A percentile compares a stretch with the other conserved stretches of the same genome.
Conservation (phyloP, 2,888 invertebrate species). For the Lathronympha strigana region DNA sequence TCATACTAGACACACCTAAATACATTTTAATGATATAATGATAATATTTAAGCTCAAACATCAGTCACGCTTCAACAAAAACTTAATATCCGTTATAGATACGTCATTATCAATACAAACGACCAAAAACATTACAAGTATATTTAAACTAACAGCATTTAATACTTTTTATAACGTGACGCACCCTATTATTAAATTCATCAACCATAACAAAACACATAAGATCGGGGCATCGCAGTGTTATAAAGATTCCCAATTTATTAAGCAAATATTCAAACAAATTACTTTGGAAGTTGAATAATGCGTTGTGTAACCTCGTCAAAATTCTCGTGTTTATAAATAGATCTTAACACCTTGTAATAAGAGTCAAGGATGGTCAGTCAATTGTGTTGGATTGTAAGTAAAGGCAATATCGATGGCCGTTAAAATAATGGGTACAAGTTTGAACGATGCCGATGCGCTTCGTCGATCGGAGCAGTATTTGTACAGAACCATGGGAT, state of each 20-base stretch:
- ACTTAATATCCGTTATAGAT: constrained; percentile 41
- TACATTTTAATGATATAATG: constrained; percentile 41
- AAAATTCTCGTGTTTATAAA: too few species aligned
- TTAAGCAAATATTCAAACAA: constrained; percentile 77
- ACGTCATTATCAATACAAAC: constrained; percentile 28
- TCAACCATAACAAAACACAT: constrained; percentile 51
- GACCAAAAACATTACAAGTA: constrained; percentile 20
- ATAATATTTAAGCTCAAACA: constrained; percentile 35
- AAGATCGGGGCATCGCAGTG: constrained; percentile 53
- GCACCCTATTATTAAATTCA: constrained; percentile 45
- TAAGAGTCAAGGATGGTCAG: too few species aligned
- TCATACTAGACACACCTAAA: constrained; percentile 27
- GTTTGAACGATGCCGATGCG: constrained; percentile 18
- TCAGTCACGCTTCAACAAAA: constrained; percentile 41
- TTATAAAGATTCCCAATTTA: constrained; percentile 69
- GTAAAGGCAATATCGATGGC: constrained; percentile 11
- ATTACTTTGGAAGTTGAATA: constrained; percentile 76
- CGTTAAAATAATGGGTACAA: constrained; percentile 23
- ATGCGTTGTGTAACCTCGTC: constrained; percentile 67
- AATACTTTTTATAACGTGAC: neutral
- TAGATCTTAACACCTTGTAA: too few species aligned
- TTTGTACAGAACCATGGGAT: neutral
- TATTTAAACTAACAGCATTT: neutral
- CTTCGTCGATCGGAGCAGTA: neutral
- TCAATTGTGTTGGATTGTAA: too few species aligned